Evolutionary conservation across 1,140 invertebrate species (phyloP), one percentile per base, ranked within the genome.

Genomic region (Linepithema humile): DNA sequence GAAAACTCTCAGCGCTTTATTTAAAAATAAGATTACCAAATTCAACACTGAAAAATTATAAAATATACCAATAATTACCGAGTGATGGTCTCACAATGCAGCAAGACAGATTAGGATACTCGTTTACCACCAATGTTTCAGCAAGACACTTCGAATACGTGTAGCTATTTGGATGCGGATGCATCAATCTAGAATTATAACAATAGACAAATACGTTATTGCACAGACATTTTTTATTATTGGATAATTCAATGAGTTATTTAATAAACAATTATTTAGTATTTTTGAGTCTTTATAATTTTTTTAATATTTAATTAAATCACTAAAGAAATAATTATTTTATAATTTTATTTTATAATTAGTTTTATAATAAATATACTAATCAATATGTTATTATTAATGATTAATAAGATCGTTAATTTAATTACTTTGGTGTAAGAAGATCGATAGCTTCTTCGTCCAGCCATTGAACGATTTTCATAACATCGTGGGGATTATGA

Each of bases 121-220:
- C 95, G 26, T 96, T 95, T 26, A 94, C 94, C 3, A 97, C 95
- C 12, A 97, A 91, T 20, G 95, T 95, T 89, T 97, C 97, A 1
- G 96, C 96, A 72, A 97, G 92, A 59, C 96, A 94, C 89, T 97
- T 97, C 2, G 97, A 96, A 91, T 96, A 97, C 0, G 96, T 97
- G 89, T 97, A 97, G 3, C 96, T 97, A 89, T 97, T 97, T 1
- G 97, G 97, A 94, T 97, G 97, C 0, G 96, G 96, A 59, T 95
- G 93, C 55, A 95, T 45, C 7, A 95, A 85, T 77, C 95, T 95
- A 35, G 53, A 89, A 90, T 55, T 15, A 26, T 9, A 15, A 57
- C 43, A 9, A 45, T 29, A 32, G 3, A 65, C 7, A 32, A 1
- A 3, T 12, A 26, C 32, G n/a, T 64, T 38, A 35, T 67, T 9